phyloP scores from a whole-genome alignment of 2,797 vertebrate species.

The Platyrinchus mystaceus region DNA sequence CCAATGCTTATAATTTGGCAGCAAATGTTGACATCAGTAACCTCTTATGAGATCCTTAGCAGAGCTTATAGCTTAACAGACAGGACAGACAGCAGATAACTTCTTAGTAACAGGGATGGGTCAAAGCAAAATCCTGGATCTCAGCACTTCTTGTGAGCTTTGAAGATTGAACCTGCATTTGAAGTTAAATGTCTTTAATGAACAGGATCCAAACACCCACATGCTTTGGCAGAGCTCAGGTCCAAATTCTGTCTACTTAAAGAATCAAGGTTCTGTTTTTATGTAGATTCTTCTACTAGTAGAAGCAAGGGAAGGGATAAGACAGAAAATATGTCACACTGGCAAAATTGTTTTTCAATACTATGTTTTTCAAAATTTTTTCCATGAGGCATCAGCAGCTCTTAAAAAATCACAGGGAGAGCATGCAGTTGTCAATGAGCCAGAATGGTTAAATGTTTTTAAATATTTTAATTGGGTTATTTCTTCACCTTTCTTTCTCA shows the following conservation, averaged over 20 bases:
- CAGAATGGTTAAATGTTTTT: conserved; percentile 36
- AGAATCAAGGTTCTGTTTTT: conserved; percentile 54
- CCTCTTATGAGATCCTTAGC: background rate
- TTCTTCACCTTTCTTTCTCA: conserved; percentile 58
- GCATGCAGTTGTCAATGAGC: conserved; percentile 41
- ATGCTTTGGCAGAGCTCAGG: conserved; percentile 36
- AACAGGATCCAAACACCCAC: conserved; percentile 36
- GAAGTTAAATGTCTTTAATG: conserved; percentile 38
- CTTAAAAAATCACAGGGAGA: conserved; percentile 54
- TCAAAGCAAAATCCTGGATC: conserved; percentile 8
- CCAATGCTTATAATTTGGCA: background rate
- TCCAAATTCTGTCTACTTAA: conserved; percentile 44
- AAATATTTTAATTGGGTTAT: conserved; percentile 54
- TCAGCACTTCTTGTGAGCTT: background rate
- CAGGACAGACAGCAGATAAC: background rate
- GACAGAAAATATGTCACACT: conserved; percentile 62
- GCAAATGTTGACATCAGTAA: background rate
- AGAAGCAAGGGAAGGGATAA: conserved; percentile 23
- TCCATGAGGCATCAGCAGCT: conserved; percentile 50
- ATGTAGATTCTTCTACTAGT: background rate
- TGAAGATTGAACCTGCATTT: conserved; percentile 4
- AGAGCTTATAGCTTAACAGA: background rate
- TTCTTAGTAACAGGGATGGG: background rate
- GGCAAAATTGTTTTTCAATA: conserved; percentile 52
- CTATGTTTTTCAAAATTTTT: conserved; percentile 61